Evolutionary conservation across 1,140 invertebrate genomes (phyloP).

Genomic region (Drosophila ohnishii): DNA sequence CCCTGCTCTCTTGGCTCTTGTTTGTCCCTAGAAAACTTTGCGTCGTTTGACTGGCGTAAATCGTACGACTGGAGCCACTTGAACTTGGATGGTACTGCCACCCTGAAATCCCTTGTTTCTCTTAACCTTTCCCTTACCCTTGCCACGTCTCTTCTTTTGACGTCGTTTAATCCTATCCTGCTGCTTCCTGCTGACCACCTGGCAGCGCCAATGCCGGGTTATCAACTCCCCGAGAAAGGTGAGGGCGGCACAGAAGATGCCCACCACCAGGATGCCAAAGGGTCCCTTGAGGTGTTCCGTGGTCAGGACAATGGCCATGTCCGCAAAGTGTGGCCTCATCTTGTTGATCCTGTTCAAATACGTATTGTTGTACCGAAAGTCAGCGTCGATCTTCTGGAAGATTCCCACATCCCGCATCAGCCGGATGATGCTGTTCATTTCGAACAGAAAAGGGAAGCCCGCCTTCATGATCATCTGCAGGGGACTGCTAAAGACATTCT

Average conservation of each 20-base stretch:
- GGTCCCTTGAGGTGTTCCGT: slow-evolving; percentile 84
- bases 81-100: slow-evolving; percentile 48
- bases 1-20: slow-evolving; percentile 21
- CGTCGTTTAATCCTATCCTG: background rate
- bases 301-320: slow-evolving; percentile 81
- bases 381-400: slow-evolving; percentile 70
- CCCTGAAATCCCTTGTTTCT: slow-evolving; percentile 38
- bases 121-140: slow-evolving; percentile 17
- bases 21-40: slow-evolving; percentile 63
- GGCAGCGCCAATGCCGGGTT: slow-evolving; percentile 2
- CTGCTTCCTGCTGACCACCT: slow-evolving; percentile 9
- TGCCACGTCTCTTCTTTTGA: background rate
- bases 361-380: slow-evolving; percentile 76
- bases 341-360: slow-evolving; percentile 73
- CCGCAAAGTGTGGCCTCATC: slow-evolving; percentile 64
- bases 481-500: slow-evolving; percentile 84
- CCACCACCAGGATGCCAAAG: slow-evolving; percentile 83
- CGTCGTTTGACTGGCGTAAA: slow-evolving; percentile 72
- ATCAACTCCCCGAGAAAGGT: slow-evolving; percentile 58
- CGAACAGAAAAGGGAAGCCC: slow-evolving; percentile 84
- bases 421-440: slow-evolving; percentile 82
- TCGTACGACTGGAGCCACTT: slow-evolving; percentile 59
- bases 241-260: slow-evolving; percentile 54
- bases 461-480: slow-evolving; percentile 84
- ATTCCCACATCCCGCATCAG: slow-evolving; percentile 83